A percentile compares a stretch with the other conserved stretches of the same genome.
phyloP scores from a whole-genome alignment of 2,797 vertebrate genomes.

The Hyperoplus lanceolatus region DNA sequence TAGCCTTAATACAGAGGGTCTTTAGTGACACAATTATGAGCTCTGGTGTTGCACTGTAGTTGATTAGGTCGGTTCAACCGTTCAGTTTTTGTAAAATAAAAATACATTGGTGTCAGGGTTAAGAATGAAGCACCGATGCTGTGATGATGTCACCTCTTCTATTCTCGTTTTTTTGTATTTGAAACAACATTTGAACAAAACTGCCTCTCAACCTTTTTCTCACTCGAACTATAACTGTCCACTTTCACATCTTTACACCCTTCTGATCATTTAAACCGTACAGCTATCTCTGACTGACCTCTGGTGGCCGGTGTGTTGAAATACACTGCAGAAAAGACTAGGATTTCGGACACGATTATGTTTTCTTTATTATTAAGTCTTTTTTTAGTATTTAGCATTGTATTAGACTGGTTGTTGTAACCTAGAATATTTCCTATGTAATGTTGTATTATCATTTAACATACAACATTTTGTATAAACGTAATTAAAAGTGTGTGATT shows the following conservation, averaged over 20 bases:
- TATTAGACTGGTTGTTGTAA: not conserved
- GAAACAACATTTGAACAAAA: constrained; percentile 22
- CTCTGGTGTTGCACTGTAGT: constrained; percentile 22
- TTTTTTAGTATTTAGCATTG: no score
- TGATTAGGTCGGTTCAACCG: constrained; percentile 11
- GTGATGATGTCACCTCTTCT: not conserved
- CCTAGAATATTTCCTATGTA: not conserved
- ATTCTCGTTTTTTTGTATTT: constrained; percentile 15
- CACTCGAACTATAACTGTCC: not conserved
- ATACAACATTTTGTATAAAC: not conserved
- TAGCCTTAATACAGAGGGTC: constrained; percentile 3
- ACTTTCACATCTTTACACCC: constrained; percentile 36
- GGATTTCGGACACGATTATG: no score
- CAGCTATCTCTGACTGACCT: constrained; percentile 51
- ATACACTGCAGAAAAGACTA: not conserved
- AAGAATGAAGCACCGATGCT: not conserved
- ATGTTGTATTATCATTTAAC: not conserved
- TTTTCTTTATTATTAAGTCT: not conserved
- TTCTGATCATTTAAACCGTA: not conserved
- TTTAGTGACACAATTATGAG: not conserved
- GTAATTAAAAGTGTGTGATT: not conserved
- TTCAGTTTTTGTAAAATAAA: constrained; percentile 28
- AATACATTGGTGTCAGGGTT: constrained; percentile 14
- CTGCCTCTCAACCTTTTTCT: constrained; percentile 8
- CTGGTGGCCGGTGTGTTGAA: constrained; percentile 55